Base-by-base conservation (phyloP, 2,797 vertebrate genomes). In the Coregonus ussuriensis region DNA sequence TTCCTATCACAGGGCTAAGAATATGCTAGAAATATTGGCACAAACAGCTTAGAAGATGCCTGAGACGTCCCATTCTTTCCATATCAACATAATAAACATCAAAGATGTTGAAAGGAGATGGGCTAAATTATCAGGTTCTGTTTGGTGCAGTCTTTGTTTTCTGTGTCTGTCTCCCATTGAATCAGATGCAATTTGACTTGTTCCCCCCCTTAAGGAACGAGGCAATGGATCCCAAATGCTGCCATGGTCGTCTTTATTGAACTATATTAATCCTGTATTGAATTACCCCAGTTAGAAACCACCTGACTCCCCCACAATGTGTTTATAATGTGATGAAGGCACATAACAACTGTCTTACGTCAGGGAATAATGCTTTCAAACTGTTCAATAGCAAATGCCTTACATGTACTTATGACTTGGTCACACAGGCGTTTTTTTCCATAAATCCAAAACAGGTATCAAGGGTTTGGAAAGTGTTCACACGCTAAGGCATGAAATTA, bases 221-320 rank as follows among this genome's bases (percentile, higher is more conserved):
- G 41, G n/a, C 75, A n/a, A 79, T 84, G 35, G 66, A 76, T 78
- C 85, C 86, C 84, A 84, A 84, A 83, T 71, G 75, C 54, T 71
- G 15, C 66, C 74, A 67, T 78, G 63, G 87, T 83, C 73, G 71
- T 41, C 74, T 59, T 72, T 73, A 74, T 70, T 79, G 63, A 86
- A 83, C 74, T 79, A 76, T 37, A 72, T 47, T 75, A 77, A 29
- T 56, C 35, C n/a, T 53, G 72, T 66, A 81, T 76, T 79, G 66
- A 66, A 72, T 81, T 78, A 81, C 72, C 74, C 66, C 35, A 29
- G 59, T 71, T 37, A 21, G 74, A 67, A 82, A 69, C 63, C 79
- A 84, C 51, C 77, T 82, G 84, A 81, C 68, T 77, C 73, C 70
- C 56, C 63, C 72, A 67, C 51, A 71, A 76, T 72, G 25, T 75